Evolutionary conservation across 1,140 invertebrate species (phyloP).

Genomic region (Anagrus nilaparvatae): DNA sequence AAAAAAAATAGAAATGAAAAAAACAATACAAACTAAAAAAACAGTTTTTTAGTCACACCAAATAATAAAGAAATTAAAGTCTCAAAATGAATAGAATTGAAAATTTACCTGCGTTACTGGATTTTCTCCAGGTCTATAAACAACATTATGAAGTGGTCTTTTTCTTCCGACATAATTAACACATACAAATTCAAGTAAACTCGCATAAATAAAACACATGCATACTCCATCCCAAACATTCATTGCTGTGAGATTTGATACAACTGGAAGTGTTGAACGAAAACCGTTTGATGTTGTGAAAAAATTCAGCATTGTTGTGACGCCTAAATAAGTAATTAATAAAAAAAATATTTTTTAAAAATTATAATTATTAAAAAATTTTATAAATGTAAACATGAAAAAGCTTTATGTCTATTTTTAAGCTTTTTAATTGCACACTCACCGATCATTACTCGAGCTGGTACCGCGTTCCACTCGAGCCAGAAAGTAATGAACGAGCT

Average conservation of each 20-base stretch:
- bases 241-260: slow-evolving; percentile 89
- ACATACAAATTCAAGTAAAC: slow-evolving; percentile 84
- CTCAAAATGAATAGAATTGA: too few relatives aligned
- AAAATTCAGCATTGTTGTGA: slow-evolving; percentile 96
- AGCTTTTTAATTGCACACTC: slow-evolving; percentile 35
- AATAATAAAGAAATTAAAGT: too few relatives aligned
- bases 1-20: too few relatives aligned
- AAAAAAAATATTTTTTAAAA: slow-evolving; percentile 1
- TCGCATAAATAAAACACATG: slow-evolving; percentile 94
- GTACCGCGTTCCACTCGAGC: slow-evolving; percentile 93
- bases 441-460: slow-evolving; percentile 88
- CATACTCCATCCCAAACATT: slow-evolving; percentile 93
- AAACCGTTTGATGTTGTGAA: slow-evolving; percentile 90
- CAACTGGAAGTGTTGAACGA: slow-evolving; percentile 80
- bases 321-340: too few relatives aligned
- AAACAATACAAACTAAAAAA: too few relatives aligned
- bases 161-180: slow-evolving; percentile 92
- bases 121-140: slow-evolving; percentile 80
- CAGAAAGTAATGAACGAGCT: slow-evolving; percentile 92
- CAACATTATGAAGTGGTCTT: slow-evolving; percentile 75
- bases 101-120: slow-evolving; percentile 73
- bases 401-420: too few relatives aligned
- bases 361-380: not conserved
- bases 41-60: too few relatives aligned
- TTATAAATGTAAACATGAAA: slow-evolving; percentile 4